Evolutionary conservation across 1,140 invertebrate species (phyloP), one percentile per base, ranked within the genome.

Genomic region (Zaprionus capensis): DNA sequence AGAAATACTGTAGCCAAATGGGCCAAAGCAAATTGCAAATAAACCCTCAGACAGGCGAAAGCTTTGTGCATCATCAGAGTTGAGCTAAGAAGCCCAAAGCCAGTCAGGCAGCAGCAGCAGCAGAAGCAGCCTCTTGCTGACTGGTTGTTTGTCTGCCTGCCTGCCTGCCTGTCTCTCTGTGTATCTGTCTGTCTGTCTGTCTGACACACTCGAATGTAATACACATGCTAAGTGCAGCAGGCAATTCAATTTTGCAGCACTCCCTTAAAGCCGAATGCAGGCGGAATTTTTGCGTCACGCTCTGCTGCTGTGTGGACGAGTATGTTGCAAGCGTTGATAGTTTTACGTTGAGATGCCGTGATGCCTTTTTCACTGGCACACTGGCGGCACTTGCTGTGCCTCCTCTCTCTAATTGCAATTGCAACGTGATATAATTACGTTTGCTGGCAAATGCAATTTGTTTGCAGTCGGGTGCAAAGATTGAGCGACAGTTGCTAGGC

Each of bases 351-450:
- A 46, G 46, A 53, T 38, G 20, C 61, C 38, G 46, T 20, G 14
- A 38, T 59, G 46, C 49, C 20, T 49, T 44, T 62, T 26, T 31
- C 62, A 51, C 24, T 64, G 17, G 2, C 41, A 5, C 7, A 24
- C 36, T n/a, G 20, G 14, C 34, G 49, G 28, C 20, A 49, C 41
- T 7, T n/a, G 6, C 41, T n/a, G 26, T 46, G 24, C 59, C 68
- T 53, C 26, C 41, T 9, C n/a, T 17, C 46, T 72, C 78, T 86
- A 87, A 87, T 87, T 87, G 83, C 80, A 78, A 80, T 75, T 83
- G 83, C 84, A 88, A 78, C 77, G 71, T 88, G 71, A 88, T 88
- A 72, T 87, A 87, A 87, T 87, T 88, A 78, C 59, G 74, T 83
- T 87, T 76, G 53, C 51, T 36, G 68, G 67, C 56, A 80, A 84